phyloP scores from a whole-genome alignment of 2,888 invertebrate genomes.

The Belgica antarctica region DNA sequence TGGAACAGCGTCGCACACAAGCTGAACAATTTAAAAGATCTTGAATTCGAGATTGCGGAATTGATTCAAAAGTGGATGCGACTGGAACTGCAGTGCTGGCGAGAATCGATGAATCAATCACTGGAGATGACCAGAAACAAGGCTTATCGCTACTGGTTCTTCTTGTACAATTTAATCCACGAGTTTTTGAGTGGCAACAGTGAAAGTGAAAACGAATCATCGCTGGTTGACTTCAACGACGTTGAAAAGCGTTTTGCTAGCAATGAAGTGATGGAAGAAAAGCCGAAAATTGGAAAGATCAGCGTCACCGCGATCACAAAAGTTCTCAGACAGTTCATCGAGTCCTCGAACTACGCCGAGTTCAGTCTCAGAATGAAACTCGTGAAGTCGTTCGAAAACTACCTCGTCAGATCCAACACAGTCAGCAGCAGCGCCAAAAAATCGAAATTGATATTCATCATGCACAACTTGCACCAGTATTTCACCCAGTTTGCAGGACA shows the following conservation, averaged over 20 bases:
- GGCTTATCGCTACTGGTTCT: constrained; percentile 87
- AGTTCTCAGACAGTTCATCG: constrained; percentile 78
- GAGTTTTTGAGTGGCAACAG: constrained; percentile 58
- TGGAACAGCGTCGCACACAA: constrained; percentile 92
- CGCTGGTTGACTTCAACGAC: constrained; percentile 48
- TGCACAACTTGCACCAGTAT: constrained; percentile 81
- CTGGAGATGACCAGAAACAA: constrained; percentile 65
- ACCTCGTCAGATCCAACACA: constrained; percentile 54
- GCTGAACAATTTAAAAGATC: constrained; percentile 74
- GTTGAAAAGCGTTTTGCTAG: constrained; percentile 49
- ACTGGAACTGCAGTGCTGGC: constrained; percentile 85
- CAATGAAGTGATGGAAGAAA: constrained; percentile 48
- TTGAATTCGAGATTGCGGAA: constrained; percentile 71
- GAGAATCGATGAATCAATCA: constrained; percentile 71
- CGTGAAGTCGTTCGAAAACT: constrained; percentile 77
- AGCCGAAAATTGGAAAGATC: constrained; percentile 48
- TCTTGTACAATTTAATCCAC: constrained; percentile 71
- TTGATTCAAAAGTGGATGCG: constrained; percentile 89
- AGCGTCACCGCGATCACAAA: constrained; percentile 51
- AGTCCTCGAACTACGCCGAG: constrained; percentile 78
- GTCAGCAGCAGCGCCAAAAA: constrained; percentile 32
- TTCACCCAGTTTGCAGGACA: constrained; percentile 74
- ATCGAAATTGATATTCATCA: constrained; percentile 61
- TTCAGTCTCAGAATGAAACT: constrained; percentile 75
- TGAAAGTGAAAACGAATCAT: constrained; percentile 46